Conservation (phyloP, 2,113 vertebrate species). For the Pseudonaja textilis region DNA sequence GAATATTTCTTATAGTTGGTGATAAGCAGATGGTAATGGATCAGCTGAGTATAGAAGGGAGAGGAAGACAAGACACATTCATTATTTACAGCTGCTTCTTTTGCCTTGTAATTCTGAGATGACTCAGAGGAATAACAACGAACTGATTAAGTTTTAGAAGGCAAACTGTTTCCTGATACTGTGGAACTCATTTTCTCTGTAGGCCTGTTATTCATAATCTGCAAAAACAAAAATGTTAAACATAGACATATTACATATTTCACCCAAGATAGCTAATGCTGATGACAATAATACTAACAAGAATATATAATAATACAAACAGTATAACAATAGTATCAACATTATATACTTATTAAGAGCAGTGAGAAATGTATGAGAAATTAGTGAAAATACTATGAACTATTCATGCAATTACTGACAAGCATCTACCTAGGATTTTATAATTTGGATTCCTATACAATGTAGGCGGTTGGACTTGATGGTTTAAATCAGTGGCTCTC, state of each 20-base stretch:
- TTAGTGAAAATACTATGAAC: neutral
- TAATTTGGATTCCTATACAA: neutral
- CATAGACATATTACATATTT: neutral
- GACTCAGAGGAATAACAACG: conserved; percentile 48
- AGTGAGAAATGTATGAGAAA: neutral
- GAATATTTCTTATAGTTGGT: neutral
- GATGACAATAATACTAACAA: neutral
- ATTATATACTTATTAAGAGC: neutral
- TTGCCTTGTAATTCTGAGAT: conserved; percentile 73
- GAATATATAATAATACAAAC: neutral
- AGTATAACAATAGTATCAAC: neutral
- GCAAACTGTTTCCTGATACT: conserved; percentile 60
- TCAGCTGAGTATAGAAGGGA: conserved; percentile 6
- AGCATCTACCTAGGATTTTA: neutral
- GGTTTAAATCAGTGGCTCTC: neutral
- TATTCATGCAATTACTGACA: neutral
- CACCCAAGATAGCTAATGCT: neutral
- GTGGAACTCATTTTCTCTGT: conserved; percentile 56
- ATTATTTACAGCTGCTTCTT: conserved; percentile 45
- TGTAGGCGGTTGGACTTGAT: neutral
- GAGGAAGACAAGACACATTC: conserved; percentile 39
- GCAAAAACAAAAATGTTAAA: conserved; percentile 26
- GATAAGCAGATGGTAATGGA: conserved; percentile 6
- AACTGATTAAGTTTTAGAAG: conserved; percentile 45
- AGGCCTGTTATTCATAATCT: conserved; percentile 52